Conservation (phyloP, 2,113 vertebrate genomes). For the Triplophysa tibetana region DNA sequence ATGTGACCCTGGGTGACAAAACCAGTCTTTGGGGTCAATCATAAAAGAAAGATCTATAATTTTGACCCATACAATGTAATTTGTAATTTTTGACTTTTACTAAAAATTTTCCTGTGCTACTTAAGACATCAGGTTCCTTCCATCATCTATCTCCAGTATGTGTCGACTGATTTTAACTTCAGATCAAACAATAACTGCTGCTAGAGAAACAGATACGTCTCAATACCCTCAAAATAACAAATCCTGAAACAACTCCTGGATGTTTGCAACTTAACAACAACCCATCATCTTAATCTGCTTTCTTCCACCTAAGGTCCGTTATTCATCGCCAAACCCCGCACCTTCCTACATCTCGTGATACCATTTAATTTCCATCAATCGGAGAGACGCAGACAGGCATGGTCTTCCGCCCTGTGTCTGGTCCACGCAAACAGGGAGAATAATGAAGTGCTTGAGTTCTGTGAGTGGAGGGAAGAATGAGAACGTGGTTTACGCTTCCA, state of each 20-base stretch:
- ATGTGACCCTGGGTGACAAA: background rate
- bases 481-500: constrained; percentile 54
- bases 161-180: background rate
- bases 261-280: background rate
- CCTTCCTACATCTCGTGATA: constrained; percentile 41
- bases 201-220: background rate
- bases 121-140: too few relatives aligned
- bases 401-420: constrained; percentile 31
- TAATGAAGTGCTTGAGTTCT: constrained; percentile 45
- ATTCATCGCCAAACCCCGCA: constrained; percentile 33
- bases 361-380: constrained; percentile 47
- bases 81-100: too few relatives aligned
- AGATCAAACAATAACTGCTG: constrained; percentile 17
- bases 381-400: constrained; percentile 30
- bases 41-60: too few relatives aligned
- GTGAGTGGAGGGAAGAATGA: constrained; percentile 40
- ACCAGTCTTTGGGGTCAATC: too few relatives aligned
- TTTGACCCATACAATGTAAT: too few relatives aligned
- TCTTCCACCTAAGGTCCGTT: constrained; percentile 27
- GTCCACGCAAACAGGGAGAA: constrained; percentile 54
- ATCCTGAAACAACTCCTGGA: background rate
- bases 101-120: too few relatives aligned
- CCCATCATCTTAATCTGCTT: background rate
- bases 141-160: background rate
- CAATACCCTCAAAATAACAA: background rate